Base-by-base conservation (phyloP, 2,113 vertebrate genomes). In the Myodes glareolus region DNA sequence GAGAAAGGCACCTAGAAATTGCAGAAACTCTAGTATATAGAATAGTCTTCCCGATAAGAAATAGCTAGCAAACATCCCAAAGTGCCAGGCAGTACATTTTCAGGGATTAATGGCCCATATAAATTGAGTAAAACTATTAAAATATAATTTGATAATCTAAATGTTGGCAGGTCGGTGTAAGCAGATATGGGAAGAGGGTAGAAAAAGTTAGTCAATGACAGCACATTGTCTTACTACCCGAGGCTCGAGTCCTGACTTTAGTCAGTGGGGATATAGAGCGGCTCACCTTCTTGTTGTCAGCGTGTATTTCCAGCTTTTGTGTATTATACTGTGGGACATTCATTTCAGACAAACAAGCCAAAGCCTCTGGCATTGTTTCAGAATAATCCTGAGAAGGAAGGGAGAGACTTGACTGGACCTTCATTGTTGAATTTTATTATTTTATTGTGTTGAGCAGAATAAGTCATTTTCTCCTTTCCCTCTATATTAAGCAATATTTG, bases 301-400 rank as follows among this genome's bases (percentile, higher is more conserved):
- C 91, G 88, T 70, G 14, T 12, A 63, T 42, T 81, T 92, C 68
- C 55, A 39, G 39, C 68, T 70, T 86, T 89, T 96, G 92, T 61
- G 47, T 72, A 92, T 78, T 90, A 85, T 47, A 70, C 61, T 33
- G 65, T n/a, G 42, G 72, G 89, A 82, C 14, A 11, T 78, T 95
- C 93, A 39, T 0, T 96, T 88, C 90, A 94, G 70, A 96, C 87
- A 90, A 92, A 94, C 17, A 47, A 80, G 63, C 65, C 81, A 63
- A 90, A 88, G 80, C 80, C 88, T 75, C 68, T 25, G 75, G 96
- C 78, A 87, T 87, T 91, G 91, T 92, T 96, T 95, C 85, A 87
- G 84, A 93, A 42, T 42, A 36, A 50, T n/a, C 84, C 63, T 52
- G 78, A 61, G 23, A 90, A 72, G 55, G 13, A 96, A 47, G 45